Evolutionary conservation across 1,140 invertebrate genomes (phyloP), one percentile per base, ranked within the genome.

Genomic region (Temnothorax nylanderi): DNA sequence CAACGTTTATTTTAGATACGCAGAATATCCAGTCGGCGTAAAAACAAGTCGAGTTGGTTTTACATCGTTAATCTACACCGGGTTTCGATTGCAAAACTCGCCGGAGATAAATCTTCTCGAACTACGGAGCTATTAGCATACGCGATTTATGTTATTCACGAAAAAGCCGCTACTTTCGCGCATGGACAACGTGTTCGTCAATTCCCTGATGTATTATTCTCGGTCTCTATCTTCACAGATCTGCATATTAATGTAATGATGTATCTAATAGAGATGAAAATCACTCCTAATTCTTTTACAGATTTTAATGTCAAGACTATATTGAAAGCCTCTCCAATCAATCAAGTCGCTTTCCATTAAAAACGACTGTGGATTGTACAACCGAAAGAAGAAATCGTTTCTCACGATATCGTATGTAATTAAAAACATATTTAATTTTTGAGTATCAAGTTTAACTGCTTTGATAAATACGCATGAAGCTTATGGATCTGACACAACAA

Each of bases 21-120:
- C 80, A 60, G 26, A 84, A 84, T 82, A 60, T 84, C 32, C 54
- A 75, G 32, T 37, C 44, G 80, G 10, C 49, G 54, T n/a, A 47
- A 60, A 75, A 84, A 82, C 80, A 60, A 74, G 67, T 74, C 13
- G 67, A 60, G 69, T 49, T 44, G 41, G 8, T 54, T 84, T 71
- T 60, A 49, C 58, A 75, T 74, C 69, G 26, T 84, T 74, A 60
- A 84, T 58, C 21, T 32, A 44, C 44, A 32, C 26, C 18, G 37
- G 47, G 56, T 18, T 60, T 47, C 69, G 54, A 82, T 82, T 60
- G 80, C 54, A 72, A 72, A 58, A 82, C 26, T 74, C 51, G 26
- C 13, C 54, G 16, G 26, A 34, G 51, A 82, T 82, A 82, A 82
- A 82, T 82, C 54, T 51, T 82, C 37, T 60, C 51, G 54, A 13